Evolutionary conservation across 2,888 invertebrate genomes (phyloP), one percentile per base, ranked within the genome.

Genomic region (Hermaeophaga mercurialis): DNA sequence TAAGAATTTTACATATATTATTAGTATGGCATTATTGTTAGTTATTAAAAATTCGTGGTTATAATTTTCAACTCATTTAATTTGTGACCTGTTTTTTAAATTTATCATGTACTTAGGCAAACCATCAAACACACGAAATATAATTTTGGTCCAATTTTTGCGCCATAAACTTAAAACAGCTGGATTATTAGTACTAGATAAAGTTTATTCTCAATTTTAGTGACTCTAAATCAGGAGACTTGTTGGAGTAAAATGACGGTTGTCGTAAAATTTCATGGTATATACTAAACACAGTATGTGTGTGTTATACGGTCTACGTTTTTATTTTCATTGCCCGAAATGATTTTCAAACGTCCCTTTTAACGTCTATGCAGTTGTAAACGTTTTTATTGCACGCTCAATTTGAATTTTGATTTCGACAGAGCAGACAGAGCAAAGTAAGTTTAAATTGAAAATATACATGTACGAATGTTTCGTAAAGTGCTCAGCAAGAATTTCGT

Each of bases 191-290:
- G 47, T 39, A 15, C 61, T 59, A 59, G 62, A 59, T 59, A 59
- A 62, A 62, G 58, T 66, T 67, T 68, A 65, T 67, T 66, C 61
- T 56, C 58, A 66, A 64, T 70, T 73, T 71, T 69, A 71, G 68
- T 70, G 67, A 64, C 63, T 69, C 67, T 71, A 71, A 72, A 70
- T 70, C 65, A 70, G 72, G 68, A 70, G 19, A 75, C 74, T 74
- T 75, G 73, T 72, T 72, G 71, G 71, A 73, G 70, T 71, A 71
- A 68, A 72, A 71, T 69, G 72, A 69, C 68, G n/a, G n/a, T 71
- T 62, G 73, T 74, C 74, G 70, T 76, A 75, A 76, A 76, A 73
- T 75, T 75, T 75, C 73, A 74, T 74, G 72, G 71, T 68, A 72
- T 39, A 38, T 69, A 74, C 70, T 74, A 75, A 75, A 75, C 72